Evolutionary conservation across 2,888 invertebrate species (phyloP).

Genomic region (Tineola bisselliella): DNA sequence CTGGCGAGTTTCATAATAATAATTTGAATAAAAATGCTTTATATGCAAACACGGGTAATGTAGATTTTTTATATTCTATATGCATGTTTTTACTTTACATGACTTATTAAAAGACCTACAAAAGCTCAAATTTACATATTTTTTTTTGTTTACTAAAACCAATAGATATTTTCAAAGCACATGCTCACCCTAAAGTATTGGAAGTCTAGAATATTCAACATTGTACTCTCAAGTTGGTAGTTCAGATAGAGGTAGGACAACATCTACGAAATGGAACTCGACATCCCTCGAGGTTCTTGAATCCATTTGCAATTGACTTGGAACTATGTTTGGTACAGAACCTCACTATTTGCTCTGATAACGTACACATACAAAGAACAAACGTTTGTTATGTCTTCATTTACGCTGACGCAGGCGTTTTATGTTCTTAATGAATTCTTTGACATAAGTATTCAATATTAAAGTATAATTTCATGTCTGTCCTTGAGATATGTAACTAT

Average conservation of each 20-base stretch:
- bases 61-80: neutral
- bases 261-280: neutral
- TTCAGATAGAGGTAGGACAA: neutral
- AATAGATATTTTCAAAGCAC: too few relatives aligned
- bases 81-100: neutral
- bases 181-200: too few relatives aligned
- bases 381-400: neutral
- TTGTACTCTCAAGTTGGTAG: neutral
- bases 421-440: too few relatives aligned
- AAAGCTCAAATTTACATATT: too few relatives aligned
- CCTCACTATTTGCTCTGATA: slow-evolving; percentile 4
- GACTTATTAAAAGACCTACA: neutral
- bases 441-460: too few relatives aligned
- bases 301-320: slow-evolving; percentile 10
- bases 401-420: too few relatives aligned
- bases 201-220: neutral
- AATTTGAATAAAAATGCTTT: neutral
- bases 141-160: too few relatives aligned
- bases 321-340: neutral
- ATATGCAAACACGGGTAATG: neutral
- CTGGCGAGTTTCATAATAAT: neutral
- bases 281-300: neutral
- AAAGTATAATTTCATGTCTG: too few relatives aligned
- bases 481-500: too few relatives aligned
- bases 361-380: neutral